Base-by-base conservation (phyloP, 1,140 invertebrate genomes). In the Dendrolimus punctatus region DNA sequence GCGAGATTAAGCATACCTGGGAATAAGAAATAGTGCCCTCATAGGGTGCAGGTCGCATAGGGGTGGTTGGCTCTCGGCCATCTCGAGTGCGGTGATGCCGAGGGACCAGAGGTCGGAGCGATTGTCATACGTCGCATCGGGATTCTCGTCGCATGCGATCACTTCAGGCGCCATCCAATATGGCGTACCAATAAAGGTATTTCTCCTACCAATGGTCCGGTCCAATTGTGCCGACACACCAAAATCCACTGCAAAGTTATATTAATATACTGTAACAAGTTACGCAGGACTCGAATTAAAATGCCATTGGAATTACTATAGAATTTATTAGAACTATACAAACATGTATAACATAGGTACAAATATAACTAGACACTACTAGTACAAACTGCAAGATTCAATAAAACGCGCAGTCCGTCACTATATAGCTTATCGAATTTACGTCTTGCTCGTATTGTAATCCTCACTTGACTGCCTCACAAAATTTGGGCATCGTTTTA, bases 91-190 rank as follows among this genome's bases (percentile, higher is more conserved):
- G 40, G 98, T 99, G 71, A 99, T 99, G 71, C 98, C 98, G 58
- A 99, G 90, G 46, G 97, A 99, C 98, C 98, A 99, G 47, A 99
- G 89, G 88, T 99, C 98, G 82, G 96, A 98, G 81, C 98, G 92
- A 89, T 99, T 99, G 86, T 99, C 99, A 81, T 99, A 99, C 42
- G 99, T 99, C 39, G 98, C 98, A 82, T 99, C 98, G 45, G 98
- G 97, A 89, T 99, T 99, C 88, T 99, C 98, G 89, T 99, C 99
- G 88, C 99, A 99, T 49, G 98, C 98, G 82, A 99, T 99, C n/a
- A 99, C 99, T 90, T 94, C 95, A 40, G 95, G 94, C 10, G 95
- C 95, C 95, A 96, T 98, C 98, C 98, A 99, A 85, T 99, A 99
- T 38, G 98, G 98, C 40, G 98, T 99, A 55, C 99, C 99, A 82